These are phyloP conservation scores for Chrysogorgia sp. DNA, from an alignment of 92 coral and sea anemone genomes.

Conservation along the genomic window DNA sequence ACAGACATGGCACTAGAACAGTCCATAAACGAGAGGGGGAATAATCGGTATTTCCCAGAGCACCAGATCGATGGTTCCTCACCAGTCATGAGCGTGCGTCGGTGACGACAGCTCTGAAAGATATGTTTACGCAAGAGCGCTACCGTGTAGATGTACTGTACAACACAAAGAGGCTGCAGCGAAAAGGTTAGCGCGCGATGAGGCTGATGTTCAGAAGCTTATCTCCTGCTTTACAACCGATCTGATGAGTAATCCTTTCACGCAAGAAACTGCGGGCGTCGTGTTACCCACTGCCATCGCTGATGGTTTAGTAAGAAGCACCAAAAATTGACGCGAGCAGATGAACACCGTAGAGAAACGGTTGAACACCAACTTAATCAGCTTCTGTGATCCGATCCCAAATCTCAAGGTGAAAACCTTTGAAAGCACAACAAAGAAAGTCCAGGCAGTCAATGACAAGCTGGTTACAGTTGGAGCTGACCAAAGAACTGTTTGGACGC, in stretches of 20 bases:
- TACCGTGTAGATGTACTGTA: not conserved
- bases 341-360: slow-evolving; percentile 55
- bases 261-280: slow-evolving; percentile 41
- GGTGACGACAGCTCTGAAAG: slow-evolving; percentile 63
- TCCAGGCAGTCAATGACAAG: slow-evolving; percentile 49
- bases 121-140: slow-evolving; percentile 38
- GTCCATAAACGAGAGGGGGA: slow-evolving; percentile 33
- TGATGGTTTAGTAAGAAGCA: slow-evolving; percentile 46
- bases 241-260: slow-evolving; percentile 65
- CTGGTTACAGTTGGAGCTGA: slow-evolving; percentile 53
- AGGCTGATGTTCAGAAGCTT: too few species aligned
- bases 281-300: slow-evolving; percentile 55
- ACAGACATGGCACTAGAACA: too few species aligned
- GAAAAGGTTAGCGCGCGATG: slow-evolving; percentile 48
- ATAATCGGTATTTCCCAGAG: slow-evolving; percentile 26
- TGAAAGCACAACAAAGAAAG: slow-evolving; percentile 40
- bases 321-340: slow-evolving; percentile 58
- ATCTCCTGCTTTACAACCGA: too few species aligned
- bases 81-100: too few species aligned
- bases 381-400: slow-evolving; percentile 48
- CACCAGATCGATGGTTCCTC: slow-evolving; percentile 62
- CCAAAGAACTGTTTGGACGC: slow-evolving; percentile 56
- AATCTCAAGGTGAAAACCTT: slow-evolving; percentile 62
- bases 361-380: slow-evolving; percentile 28
- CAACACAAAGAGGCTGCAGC: slow-evolving; percentile 59